A percentile compares a stretch with the other conserved stretches of the same genome.
Evolutionary conservation across 2,797 vertebrate genomes (phyloP).

Genomic region (Lagorchestes hirsutus): DNA sequence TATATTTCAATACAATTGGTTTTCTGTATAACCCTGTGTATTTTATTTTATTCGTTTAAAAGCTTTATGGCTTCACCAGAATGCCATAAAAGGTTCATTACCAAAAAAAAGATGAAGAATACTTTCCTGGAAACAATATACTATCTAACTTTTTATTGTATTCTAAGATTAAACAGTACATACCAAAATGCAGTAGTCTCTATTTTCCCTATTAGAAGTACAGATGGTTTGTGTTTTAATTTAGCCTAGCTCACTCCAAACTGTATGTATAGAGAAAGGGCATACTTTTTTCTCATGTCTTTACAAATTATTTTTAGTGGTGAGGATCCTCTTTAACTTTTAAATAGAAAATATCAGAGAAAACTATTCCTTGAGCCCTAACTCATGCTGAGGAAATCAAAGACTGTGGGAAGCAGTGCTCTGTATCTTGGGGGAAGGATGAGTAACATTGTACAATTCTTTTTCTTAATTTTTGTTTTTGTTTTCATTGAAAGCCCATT

Average conservation of each 20-base stretch:
- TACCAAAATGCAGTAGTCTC: not conserved
- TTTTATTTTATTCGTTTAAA: not conserved
- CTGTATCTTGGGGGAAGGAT: not conserved
- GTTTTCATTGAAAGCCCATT: not conserved
- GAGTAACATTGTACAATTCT: not conserved
- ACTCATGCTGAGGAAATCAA: not conserved
- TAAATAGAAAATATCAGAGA: not conserved
- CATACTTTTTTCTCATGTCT: not conserved
- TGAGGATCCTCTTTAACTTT: not conserved
- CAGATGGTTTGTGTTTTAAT: not conserved
- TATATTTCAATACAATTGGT: not conserved
- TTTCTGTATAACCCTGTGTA: not conserved
- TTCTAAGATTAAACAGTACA: conserved; percentile 11
- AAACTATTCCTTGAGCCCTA: conserved; percentile 8
- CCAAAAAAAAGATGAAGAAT: not conserved
- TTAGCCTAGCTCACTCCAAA: not conserved
- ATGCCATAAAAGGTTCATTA: not conserved
- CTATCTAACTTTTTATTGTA: not conserved
- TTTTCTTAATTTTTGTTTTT: not conserved
- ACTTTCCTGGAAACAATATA: not conserved
- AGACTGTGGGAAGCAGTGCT: not conserved
- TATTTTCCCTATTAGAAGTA: conserved; percentile 26
- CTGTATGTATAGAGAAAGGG: conserved; percentile 6
- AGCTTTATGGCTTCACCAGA: not conserved
- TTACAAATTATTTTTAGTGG: conserved; percentile 34